Base-by-base conservation (phyloP, 2,113 vertebrate genomes). In the Phainopepla nitens region DNA sequence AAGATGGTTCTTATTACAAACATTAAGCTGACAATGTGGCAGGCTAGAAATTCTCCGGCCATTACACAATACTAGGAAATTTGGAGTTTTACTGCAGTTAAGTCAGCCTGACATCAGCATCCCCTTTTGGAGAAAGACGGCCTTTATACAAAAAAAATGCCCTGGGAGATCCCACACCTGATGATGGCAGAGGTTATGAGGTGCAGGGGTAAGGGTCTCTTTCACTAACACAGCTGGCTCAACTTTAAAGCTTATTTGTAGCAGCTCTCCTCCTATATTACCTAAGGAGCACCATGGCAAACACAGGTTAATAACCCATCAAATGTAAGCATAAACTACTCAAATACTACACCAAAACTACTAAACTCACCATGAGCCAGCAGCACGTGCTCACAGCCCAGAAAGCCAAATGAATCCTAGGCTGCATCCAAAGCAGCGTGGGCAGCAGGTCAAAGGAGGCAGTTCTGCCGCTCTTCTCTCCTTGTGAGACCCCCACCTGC, bases 321-420 rank as follows among this genome's bases (percentile, higher is more conserved):
- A 33, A 69, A 76, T 2, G 16, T 7, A 54, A 0, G 0, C 53
- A 45, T 17, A 24, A 60, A 22, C 61, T n/a, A 10, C 29, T 5
- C 24, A 60, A 60, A 54, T 13, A 53, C 24, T 58, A 7, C 33
- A 51, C 31, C 57, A 25, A 73, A 22, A 44, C 28, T 24, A 66
- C 33, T 39, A 17, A 58, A 51, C 39, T 75, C 39, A 60, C 17
- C 25, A 12, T 13, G 21, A 68, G 47, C 17, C 12, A 47, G n/a
- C 17, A 82, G 29, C 0, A 1, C 16, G 25, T 0, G 3, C 41
- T 35, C 24, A 6, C 17, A 68, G 41, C n/a, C 29, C 41, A 54
- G 47, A 82, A 61, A 61, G 25, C 41, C 41, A 69, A 31, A 23
- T 3, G 2, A 41, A 31, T 68, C 24, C 61, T 13, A 13, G 69